Base-by-base conservation (phyloP, 1,140 invertebrate genomes). In the Hyles euphorbiae region DNA sequence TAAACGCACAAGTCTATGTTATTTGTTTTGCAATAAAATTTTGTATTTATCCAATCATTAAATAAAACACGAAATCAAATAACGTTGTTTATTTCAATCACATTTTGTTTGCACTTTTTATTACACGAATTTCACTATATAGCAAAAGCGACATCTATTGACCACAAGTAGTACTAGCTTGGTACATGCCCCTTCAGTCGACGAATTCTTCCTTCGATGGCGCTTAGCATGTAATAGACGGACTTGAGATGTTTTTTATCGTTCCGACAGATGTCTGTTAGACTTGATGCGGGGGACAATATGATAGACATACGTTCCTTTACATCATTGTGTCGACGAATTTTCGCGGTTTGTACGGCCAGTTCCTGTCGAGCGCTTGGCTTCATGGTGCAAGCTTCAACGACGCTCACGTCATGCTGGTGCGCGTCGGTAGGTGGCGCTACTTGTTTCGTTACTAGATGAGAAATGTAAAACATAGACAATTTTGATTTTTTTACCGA, bases 141-240 rank as follows among this genome's bases (percentile, higher is more conserved):
- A n/a, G 9, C n/a, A 57, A 67, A n/a, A 66, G 56, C 60, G 74
- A 60, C 75, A 75, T 75, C 75, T 75, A 63, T 58, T 4, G 40
- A 11, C 5, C 43, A 58, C 51, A 53, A 22, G n/a, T 33, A 34
- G n/a, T 33, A 65, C 12, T 36, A 53, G 57, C n/a, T 57, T 36
- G 58, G 54, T 33, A 78, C 48, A 36, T 75, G 74, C 22, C 65
- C 56, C 56, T 78, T 84, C n/a, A 87, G 48, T 47, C 84, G 64
- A 5, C 77, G 63, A 10, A 87, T 63, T 34, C 84, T 72, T 5
- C 82, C 84, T 58, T 87, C 84, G 34, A 87, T 84, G 0, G 81
- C 76, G 5, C 73, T 67, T 2, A 87, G 53, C 52, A 83, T 75
- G 40, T 73, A 70, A 58, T 87, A 87, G 1, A 85, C 68, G 0